A percentile compares a stretch with the other conserved stretches of the same genome.
Evolutionary conservation across 1,140 invertebrate species (phyloP).

Genomic region (Gryon sp.): DNA sequence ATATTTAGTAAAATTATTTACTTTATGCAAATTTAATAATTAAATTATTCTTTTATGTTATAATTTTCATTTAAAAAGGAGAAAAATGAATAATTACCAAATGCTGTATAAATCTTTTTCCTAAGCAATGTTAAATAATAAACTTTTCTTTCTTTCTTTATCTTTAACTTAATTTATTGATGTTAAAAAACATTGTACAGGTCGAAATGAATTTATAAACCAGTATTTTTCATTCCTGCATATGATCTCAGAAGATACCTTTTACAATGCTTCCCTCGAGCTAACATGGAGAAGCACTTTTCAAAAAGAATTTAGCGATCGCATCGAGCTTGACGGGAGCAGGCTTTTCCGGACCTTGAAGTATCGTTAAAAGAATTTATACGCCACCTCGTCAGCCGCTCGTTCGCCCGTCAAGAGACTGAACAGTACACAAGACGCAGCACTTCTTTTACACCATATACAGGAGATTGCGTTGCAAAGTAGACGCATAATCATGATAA

Average conservation of each 20-base stretch:
- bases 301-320: conserved; percentile 58
- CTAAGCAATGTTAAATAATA: too few relatives aligned
- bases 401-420: conserved; percentile 70
- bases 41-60: too few relatives aligned
- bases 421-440: conserved; percentile 43
- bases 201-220: too few relatives aligned
- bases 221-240: conserved; percentile 37
- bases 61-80: too few relatives aligned
- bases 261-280: conserved; percentile 26
- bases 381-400: conserved; percentile 74
- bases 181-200: too few relatives aligned
- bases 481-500: conserved; percentile 59
- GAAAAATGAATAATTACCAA: too few relatives aligned
- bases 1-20: too few relatives aligned
- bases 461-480: conserved; percentile 48
- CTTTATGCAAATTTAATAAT: too few relatives aligned
- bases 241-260: conserved; percentile 37
- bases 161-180: too few relatives aligned
- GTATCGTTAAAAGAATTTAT: conserved; percentile 78
- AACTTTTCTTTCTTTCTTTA: too few relatives aligned
- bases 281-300: conserved; percentile 31
- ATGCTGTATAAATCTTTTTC: too few relatives aligned
- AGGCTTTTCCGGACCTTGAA: conserved; percentile 68
- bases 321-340: conserved; percentile 41
- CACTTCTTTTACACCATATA: conserved; percentile 48